Evolutionary conservation across 2,888 invertebrate genomes (phyloP).

Genomic region (Junonia oenone): DNA sequence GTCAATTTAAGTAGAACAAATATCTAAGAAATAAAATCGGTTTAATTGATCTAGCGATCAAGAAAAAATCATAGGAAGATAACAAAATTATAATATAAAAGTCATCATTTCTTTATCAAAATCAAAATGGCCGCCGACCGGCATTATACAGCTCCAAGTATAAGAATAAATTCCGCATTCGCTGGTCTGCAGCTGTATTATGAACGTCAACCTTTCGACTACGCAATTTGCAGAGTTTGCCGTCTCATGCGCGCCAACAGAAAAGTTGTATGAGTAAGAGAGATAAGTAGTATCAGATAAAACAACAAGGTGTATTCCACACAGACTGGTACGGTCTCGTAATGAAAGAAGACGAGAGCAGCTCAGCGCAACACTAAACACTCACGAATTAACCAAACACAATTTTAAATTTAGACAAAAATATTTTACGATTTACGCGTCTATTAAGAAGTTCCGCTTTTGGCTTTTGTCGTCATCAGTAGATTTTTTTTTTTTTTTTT

Average conservation of each 20-base stretch:
- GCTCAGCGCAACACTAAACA: not conserved
- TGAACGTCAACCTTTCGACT: conserved; percentile 31
- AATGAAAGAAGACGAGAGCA: conserved; percentile 42
- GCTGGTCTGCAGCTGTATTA: conserved; percentile 38
- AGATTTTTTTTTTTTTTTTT: too few species aligned
- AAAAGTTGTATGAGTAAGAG: conserved; percentile 33
- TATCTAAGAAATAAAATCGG: too few species aligned
- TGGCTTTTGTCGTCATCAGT: too few species aligned
- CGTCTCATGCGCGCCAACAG: conserved; percentile 33
- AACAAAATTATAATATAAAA: not conserved
- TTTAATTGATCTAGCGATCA: not conserved
- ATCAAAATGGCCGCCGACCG: conserved; percentile 51
- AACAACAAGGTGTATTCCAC: conserved; percentile 59
- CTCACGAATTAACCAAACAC: not conserved
- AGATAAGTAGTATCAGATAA: conserved; percentile 33
- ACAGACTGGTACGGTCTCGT: conserved; percentile 36
- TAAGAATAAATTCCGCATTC: conserved; percentile 60
- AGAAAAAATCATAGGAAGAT: not conserved
- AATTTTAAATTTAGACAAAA: too few species aligned
- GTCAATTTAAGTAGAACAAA: too few species aligned
- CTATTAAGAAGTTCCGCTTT: too few species aligned
- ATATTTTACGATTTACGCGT: too few species aligned
- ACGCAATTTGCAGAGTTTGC: conserved; percentile 35
- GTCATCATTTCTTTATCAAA: conserved; percentile 6
- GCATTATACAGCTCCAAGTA: conserved; percentile 43